These are phyloP conservation scores for Bubo bubo DNA, from an alignment of 2,113 vertebrate species.

Conservation along the genomic window DNA sequence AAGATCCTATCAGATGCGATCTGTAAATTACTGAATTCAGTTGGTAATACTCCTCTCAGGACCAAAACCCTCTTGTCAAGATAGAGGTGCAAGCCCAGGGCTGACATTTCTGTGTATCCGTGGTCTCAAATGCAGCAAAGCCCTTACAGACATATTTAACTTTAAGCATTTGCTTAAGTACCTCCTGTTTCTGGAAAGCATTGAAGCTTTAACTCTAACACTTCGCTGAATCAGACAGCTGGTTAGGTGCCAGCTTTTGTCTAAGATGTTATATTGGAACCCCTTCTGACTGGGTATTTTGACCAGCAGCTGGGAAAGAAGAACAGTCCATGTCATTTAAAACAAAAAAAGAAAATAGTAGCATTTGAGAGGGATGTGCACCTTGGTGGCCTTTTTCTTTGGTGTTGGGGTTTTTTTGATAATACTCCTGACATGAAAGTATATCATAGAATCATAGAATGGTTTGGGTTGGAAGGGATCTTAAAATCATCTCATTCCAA, in stretches of 20 bases:
- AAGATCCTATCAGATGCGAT: neutral
- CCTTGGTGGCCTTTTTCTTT: neutral
- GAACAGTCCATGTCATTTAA: neutral
- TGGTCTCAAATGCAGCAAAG: neutral
- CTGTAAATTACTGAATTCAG: neutral
- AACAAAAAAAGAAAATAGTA: too few species aligned
- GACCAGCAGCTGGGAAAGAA: neutral
- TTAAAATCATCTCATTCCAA: too few species aligned
- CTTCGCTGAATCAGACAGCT: neutral
- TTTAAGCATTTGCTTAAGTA: neutral
- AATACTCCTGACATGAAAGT: neutral
- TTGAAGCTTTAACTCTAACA: neutral
- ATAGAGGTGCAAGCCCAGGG: neutral
- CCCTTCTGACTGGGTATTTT: neutral
- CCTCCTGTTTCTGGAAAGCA: neutral
- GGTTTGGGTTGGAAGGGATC: too few species aligned
- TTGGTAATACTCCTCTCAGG: neutral
- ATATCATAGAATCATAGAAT: too few species aligned
- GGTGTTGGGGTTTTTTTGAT: neutral
- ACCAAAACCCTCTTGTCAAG: neutral
- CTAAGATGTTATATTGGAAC: neutral
- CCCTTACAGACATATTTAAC: neutral
- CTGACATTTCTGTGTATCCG: neutral
- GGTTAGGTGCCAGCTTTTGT: neutral
- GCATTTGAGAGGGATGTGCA: neutral